phyloP scores from a whole-genome alignment of 2,888 invertebrate genomes.

The Orchestes rusci region DNA sequence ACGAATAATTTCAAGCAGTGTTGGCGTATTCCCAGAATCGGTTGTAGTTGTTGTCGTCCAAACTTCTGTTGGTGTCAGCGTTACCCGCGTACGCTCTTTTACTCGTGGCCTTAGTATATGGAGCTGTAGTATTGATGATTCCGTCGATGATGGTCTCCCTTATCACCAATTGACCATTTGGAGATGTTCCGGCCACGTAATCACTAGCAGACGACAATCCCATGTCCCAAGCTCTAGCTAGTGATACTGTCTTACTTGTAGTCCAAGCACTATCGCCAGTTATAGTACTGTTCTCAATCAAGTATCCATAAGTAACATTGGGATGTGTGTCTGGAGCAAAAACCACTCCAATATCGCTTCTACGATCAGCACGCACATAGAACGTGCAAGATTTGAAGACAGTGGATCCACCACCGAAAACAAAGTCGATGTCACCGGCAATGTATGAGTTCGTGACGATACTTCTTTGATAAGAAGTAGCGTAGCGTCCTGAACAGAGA shows the following conservation, averaged over 20 bases:
- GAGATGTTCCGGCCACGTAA: conserved; percentile 13
- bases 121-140: conserved; percentile 6
- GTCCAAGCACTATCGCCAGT: conserved; percentile 7
- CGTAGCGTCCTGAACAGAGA: conserved; percentile 5
- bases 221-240: conserved; percentile 16
- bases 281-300: conserved; percentile 9
- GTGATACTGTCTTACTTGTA: neutral
- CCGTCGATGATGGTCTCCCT: conserved; percentile 8
- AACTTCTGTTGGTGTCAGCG: conserved; percentile 4
- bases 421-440: conserved; percentile 15
- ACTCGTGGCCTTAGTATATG: conserved; percentile 10
- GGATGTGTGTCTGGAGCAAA: conserved; percentile 14
- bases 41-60: conserved; percentile 10
- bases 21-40: conserved; percentile 17
- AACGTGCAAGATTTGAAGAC: conserved; percentile 10
- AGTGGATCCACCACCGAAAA: conserved; percentile 11
- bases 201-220: conserved; percentile 11
- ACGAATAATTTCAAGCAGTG: too few relatives aligned
- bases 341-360: conserved; percentile 4
- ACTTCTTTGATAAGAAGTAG: neutral
- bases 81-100: conserved; percentile 14
- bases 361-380: conserved; percentile 9
- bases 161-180: conserved; percentile 14
- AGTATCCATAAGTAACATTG: conserved; percentile 6
- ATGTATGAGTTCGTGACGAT: conserved; percentile 4